Percentiles rank a stretch among this genome's conserved stretches.
These are phyloP conservation scores for Schizaphis graminum DNA, from an alignment of 2,888 invertebrate species.

Conservation along the genomic window DNA sequence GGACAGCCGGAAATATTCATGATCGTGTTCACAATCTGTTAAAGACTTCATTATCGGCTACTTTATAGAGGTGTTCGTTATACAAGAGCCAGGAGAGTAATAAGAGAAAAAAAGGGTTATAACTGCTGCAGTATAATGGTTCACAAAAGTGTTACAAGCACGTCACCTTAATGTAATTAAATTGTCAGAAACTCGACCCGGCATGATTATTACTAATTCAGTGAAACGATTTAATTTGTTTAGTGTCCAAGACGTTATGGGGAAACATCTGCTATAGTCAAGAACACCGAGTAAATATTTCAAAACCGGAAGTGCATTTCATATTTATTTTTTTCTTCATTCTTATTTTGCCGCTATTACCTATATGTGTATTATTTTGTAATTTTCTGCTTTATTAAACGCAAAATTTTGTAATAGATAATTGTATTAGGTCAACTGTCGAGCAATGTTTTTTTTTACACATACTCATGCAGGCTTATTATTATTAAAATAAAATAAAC, in stretches of 20 bases:
- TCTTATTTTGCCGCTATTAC: neutral
- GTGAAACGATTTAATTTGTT: conserved; percentile 35
- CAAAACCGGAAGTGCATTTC: neutral
- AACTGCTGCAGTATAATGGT: neutral
- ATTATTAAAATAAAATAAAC: neutral
- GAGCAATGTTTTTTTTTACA: neutral
- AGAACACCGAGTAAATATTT: conserved; percentile 8
- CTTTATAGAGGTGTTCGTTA: neutral
- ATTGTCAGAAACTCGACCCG: conserved; percentile 20
- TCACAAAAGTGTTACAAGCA: neutral
- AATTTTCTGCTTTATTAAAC: neutral
- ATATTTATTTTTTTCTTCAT: neutral
- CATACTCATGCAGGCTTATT: neutral
- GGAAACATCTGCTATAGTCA: conserved; percentile 21
- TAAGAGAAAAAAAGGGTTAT: neutral
- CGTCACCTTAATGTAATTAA: conserved; percentile 30
- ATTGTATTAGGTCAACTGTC: neutral
- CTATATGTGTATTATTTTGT: neutral
- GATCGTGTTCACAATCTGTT: conserved; percentile 50
- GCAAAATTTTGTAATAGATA: neutral
- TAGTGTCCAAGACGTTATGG: neutral
- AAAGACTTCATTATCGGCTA: neutral
- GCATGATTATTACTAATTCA: conserved; percentile 13
- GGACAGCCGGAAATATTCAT: conserved; percentile 48
- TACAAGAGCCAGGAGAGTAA: neutral